These are phyloP conservation scores for Heliconius melpomene DNA, from an alignment of 1,140 invertebrate genomes.

Conservation along the genomic window DNA sequence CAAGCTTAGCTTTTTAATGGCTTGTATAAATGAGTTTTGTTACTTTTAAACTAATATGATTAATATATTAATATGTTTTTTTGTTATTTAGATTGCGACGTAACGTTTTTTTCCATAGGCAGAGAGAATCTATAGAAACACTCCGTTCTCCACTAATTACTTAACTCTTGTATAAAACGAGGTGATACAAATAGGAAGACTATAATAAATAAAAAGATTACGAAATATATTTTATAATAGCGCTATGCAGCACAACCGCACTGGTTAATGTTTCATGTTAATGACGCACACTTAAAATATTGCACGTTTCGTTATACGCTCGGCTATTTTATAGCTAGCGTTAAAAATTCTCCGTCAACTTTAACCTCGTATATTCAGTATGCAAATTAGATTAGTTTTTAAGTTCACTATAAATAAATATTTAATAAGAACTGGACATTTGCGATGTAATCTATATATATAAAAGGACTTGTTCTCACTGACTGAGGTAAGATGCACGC, in stretches of 20 bases:
- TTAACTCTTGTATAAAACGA: neutral
- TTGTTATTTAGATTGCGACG: no score
- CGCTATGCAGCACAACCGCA: slow-evolving; percentile 38
- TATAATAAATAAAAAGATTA: neutral
- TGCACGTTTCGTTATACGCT: slow-evolving; percentile 54
- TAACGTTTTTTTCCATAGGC: no score
- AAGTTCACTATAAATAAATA: neutral
- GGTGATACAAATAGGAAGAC: neutral
- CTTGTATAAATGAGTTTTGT: no score
- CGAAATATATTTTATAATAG: neutral
- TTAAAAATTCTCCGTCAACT: slow-evolving; percentile 38
- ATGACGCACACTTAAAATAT: slow-evolving; percentile 58
- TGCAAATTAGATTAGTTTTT: slow-evolving; percentile 18
- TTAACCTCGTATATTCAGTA: slow-evolving; percentile 21
- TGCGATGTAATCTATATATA: neutral
- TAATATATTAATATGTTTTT: no score
- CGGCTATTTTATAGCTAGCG: slow-evolving; percentile 50
- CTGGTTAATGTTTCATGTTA: slow-evolving; percentile 63
- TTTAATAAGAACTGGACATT: neutral
- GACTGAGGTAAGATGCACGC: no score
- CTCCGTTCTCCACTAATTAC: neutral
- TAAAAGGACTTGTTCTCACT: no score
- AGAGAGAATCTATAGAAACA: neutral
- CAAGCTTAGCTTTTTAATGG: no score
- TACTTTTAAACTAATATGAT: no score